A percentile compares a stretch with the other conserved stretches of the same genome.
phyloP scores from a whole-genome alignment of 2,113 vertebrate genomes.

The Aptenodytes patagonicus region DNA sequence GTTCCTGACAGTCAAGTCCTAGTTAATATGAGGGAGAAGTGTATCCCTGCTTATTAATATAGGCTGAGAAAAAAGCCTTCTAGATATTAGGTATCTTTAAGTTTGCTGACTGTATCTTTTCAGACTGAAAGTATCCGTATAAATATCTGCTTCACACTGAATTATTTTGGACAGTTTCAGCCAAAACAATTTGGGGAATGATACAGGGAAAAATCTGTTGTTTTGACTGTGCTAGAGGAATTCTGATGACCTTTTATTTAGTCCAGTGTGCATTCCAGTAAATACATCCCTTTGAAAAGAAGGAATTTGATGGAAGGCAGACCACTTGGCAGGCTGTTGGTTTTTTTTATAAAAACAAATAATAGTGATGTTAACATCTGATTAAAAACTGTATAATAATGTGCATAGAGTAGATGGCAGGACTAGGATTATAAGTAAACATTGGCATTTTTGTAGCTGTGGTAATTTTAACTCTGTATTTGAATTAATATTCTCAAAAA shows the following conservation, averaged over 20 bases:
- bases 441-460: not conserved
- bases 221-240: not conserved
- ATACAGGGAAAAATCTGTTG: not conserved
- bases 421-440: not conserved
- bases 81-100: not conserved
- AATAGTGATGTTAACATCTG: not conserved
- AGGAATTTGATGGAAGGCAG: not conserved
- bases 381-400: not conserved
- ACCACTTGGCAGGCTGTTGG: not conserved
- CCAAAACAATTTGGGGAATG: not conserved
- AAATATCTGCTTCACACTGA: not conserved
- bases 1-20: not conserved
- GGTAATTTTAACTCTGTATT: not conserved
- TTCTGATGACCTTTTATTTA: not conserved
- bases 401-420: not conserved
- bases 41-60: not conserved
- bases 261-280: not conserved
- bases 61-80: not conserved
- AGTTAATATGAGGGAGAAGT: not conserved
- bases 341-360: not conserved
- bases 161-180: not conserved
- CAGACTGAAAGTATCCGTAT: not conserved
- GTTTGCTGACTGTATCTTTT: not conserved
- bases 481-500: not conserved
- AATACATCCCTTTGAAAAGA: not conserved